These are phyloP conservation scores for Watsonalla cultraria DNA, from an alignment of 2,888 invertebrate genomes.

Conservation along the genomic window DNA sequence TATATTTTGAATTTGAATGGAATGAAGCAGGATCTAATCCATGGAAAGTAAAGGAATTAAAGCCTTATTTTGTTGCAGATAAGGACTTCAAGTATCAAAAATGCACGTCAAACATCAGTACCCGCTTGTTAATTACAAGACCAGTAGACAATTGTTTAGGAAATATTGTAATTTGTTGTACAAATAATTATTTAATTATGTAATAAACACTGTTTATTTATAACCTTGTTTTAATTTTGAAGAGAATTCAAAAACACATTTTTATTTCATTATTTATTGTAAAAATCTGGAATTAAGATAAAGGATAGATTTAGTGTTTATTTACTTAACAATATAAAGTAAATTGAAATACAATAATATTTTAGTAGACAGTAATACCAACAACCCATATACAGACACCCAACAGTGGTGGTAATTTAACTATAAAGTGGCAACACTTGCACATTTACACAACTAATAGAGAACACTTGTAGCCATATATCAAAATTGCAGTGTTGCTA, in stretches of 20 bases:
- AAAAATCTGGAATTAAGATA: constrained; percentile 73
- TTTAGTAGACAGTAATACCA: constrained; percentile 50
- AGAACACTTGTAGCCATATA: not conserved
- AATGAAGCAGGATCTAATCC: no score
- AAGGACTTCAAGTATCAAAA: constrained; percentile 40
- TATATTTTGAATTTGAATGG: no score
- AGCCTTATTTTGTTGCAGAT: constrained; percentile 41
- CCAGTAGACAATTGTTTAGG: constrained; percentile 55
- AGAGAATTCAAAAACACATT: not conserved
- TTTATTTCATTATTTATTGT: constrained; percentile 54
- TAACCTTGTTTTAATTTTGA: constrained; percentile 4
- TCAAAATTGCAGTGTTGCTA: not conserved
- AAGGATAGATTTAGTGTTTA: constrained; percentile 57
- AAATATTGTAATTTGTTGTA: constrained; percentile 60
- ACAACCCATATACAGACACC: constrained; percentile 71
- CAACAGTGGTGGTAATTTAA: constrained; percentile 40
- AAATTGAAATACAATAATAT: constrained; percentile 51
- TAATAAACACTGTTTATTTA: constrained; percentile 46
- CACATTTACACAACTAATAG: constrained; percentile 4
- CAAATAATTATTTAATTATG: constrained; percentile 60
- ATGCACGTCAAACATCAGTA: constrained; percentile 32
- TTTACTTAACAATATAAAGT: constrained; percentile 49
- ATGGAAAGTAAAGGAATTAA: no score
- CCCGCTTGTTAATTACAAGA: constrained; percentile 25
- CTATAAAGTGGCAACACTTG: constrained; percentile 37